phyloP scores from a whole-genome alignment of 1,140 invertebrate species.

The Tetramorium parvispinum region DNA sequence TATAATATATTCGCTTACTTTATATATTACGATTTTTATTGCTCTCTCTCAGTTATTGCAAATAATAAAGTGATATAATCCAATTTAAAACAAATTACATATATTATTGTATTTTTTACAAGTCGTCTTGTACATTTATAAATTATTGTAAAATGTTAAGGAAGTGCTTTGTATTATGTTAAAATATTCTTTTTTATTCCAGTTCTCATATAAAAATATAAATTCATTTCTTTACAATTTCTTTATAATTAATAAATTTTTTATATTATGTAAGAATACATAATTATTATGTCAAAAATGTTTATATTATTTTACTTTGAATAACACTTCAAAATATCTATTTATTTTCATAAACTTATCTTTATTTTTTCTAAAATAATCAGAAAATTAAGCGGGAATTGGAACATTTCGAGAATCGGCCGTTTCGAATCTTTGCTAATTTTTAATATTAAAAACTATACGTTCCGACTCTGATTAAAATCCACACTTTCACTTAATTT shows the following conservation, averaged over 20 bases:
- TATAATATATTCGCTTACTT: slow-evolving; percentile 1
- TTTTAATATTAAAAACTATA: neutral
- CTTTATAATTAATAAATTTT: neutral
- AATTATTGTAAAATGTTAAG: neutral
- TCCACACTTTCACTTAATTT: neutral
- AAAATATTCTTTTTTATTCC: neutral
- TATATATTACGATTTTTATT: slow-evolving; percentile 3
- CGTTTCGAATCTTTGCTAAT: too few species aligned
- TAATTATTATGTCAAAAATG: neutral
- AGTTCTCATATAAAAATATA: neutral
- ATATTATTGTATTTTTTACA: neutral
- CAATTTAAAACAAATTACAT: neutral
- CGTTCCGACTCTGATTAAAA: neutral
- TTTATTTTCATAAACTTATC: neutral
- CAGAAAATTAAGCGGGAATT: neutral
- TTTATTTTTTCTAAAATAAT: neutral
- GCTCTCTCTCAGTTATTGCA: neutral
- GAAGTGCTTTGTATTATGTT: neutral
- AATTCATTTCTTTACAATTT: neutral
- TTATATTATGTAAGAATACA: neutral
- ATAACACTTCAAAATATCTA: neutral
- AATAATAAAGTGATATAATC: neutral
- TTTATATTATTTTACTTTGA: neutral
- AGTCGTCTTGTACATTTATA: neutral
- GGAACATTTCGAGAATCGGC: neutral